These are phyloP conservation scores for Ganaspis sp. DNA, from an alignment of 1,140 invertebrate species.

Conservation along the genomic window DNA sequence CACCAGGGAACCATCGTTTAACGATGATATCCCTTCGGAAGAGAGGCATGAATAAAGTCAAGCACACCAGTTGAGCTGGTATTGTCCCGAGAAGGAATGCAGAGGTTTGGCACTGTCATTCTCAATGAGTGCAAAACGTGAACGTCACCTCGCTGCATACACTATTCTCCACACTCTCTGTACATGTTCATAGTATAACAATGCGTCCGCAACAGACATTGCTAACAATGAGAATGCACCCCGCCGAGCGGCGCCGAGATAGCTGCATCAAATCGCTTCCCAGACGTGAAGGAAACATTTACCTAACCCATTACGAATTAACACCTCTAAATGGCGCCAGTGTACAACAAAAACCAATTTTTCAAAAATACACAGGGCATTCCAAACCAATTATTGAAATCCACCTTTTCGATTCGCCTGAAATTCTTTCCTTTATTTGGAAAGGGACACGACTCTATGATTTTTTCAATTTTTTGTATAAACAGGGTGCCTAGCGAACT, in stretches of 20 bases:
- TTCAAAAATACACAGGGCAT: too few species aligned
- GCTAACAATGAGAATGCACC: conserved; percentile 35
- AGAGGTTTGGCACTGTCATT: conserved; percentile 42
- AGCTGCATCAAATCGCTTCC: conserved; percentile 8
- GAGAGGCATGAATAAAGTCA: conserved; percentile 29
- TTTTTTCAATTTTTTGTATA: too few species aligned
- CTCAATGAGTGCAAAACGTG: conserved; percentile 38
- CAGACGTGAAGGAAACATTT: conserved; percentile 7
- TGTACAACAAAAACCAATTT: neutral
- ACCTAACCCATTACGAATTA: conserved; percentile 29
- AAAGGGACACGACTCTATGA: too few species aligned
- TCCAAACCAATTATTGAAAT: too few species aligned
- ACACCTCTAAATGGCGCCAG: conserved; percentile 12
- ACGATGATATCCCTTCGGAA: conserved; percentile 41
- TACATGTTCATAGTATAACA: conserved; percentile 39
- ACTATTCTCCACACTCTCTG: conserved; percentile 34
- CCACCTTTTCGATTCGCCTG: too few species aligned
- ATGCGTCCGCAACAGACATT: conserved; percentile 40
- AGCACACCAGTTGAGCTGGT: conserved; percentile 22
- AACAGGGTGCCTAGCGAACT: too few species aligned
- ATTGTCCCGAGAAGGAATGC: conserved; percentile 42
- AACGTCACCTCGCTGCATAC: conserved; percentile 4
- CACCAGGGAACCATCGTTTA: conserved; percentile 40
- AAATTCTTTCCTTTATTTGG: too few species aligned
- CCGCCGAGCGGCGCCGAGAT: conserved; percentile 38